These are phyloP conservation scores for Clupea harengus DNA, from an alignment of 2,113 vertebrate genomes.

Conservation along the genomic window DNA sequence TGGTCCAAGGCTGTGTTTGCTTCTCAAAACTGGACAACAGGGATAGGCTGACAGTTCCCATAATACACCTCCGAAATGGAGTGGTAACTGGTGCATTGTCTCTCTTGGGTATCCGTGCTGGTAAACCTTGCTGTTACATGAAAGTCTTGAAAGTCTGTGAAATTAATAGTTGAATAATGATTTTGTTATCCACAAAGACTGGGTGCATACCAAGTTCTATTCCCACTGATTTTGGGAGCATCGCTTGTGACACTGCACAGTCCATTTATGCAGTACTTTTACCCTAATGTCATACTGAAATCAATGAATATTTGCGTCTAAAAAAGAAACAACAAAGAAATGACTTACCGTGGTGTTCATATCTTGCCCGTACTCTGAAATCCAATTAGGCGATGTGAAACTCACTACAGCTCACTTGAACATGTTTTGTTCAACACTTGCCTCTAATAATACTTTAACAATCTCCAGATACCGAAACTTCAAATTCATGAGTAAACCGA, in stretches of 20 bases:
- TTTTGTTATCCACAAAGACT: background rate
- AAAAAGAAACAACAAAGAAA: background rate
- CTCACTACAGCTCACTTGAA: background rate
- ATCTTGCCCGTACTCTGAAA: background rate
- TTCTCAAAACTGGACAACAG: slow-evolving; percentile 45
- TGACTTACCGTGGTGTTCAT: background rate
- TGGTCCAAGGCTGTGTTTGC: slow-evolving; percentile 40
- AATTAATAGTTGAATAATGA: background rate
- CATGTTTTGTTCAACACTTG: background rate
- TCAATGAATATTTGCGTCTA: background rate
- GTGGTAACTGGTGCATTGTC: slow-evolving; percentile 75
- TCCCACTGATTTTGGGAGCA: background rate
- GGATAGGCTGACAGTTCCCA: slow-evolving; percentile 57
- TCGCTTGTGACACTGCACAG: background rate
- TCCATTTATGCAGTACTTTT: too few relatives aligned
- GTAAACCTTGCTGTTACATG: slow-evolving; percentile 51
- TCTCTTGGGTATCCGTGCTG: slow-evolving; percentile 51
- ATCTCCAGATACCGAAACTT: background rate
- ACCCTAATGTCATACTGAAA: background rate
- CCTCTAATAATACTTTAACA: background rate
- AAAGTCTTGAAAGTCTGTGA: slow-evolving; percentile 36
- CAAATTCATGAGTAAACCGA: background rate
- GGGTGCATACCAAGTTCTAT: too few relatives aligned
- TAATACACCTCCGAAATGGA: slow-evolving; percentile 53
- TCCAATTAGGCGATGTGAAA: background rate